These are phyloP conservation scores for Arctocebus calabarensis DNA, from an alignment of 2,797 vertebrate genomes.

Conservation along the genomic window DNA sequence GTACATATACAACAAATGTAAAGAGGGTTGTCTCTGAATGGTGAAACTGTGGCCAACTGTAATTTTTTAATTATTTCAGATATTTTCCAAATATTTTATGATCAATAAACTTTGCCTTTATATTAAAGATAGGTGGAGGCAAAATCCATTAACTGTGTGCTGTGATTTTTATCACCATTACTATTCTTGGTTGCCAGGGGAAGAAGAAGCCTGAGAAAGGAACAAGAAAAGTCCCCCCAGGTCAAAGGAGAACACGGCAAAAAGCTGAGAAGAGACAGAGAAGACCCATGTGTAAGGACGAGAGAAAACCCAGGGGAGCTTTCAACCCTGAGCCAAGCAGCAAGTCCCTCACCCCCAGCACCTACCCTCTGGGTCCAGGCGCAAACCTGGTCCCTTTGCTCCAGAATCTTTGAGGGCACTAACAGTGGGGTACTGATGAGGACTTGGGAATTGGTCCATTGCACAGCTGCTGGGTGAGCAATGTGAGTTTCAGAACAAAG, in stretches of 20 bases:
- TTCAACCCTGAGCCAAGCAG: fast-evolving
- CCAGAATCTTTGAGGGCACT: fast-evolving
- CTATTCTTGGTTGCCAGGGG: background rate
- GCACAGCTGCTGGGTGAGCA: background rate
- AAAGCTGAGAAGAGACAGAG: too few species aligned
- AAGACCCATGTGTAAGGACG: fast-evolving
- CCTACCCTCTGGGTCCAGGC: background rate
- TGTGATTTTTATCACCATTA: background rate
- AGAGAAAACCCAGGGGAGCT: background rate
- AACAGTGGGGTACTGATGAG: background rate
- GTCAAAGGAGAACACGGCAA: background rate
- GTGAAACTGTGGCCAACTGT: background rate
- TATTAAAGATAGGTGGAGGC: background rate
- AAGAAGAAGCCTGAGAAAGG: background rate
- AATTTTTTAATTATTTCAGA: background rate
- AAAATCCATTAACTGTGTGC: background rate
- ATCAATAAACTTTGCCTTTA: background rate
- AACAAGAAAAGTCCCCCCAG: background rate
- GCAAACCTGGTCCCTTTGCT: background rate
- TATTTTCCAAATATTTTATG: background rate
- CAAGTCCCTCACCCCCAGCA: fast-evolving
- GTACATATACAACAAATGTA: background rate
- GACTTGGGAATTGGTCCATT: background rate
- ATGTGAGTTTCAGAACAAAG: background rate
- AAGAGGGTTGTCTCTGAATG: background rate